Evolutionary conservation across 30 jellyfish, hydroid and myxozoan genomes (phyloP), one percentile per base, ranked within the genome.

Genomic region (Morbakka virulenta): DNA sequence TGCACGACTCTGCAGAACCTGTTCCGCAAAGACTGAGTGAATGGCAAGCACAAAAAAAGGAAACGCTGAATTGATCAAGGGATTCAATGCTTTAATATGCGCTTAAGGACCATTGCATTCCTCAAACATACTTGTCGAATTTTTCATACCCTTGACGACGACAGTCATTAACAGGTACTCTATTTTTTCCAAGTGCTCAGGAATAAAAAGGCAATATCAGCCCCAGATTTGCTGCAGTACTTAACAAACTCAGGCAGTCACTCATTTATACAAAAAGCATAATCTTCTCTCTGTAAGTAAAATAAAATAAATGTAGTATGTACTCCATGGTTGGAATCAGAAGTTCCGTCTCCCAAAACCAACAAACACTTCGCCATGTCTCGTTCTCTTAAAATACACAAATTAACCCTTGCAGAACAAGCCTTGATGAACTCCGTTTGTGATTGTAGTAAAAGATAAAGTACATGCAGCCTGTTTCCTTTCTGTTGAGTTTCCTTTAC

Each of bases 141-240:
- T 81, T n/a, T 21, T 70, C 94, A 74, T 69, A 81, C 67, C 94
- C 94, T 81, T 69, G 80, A 35, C 88, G 80, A 17, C 72, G 94
- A 69, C 86, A 81, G 61, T 81, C 87, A 36, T 64, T 67, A 53
- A 81, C 57, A 21, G 89, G 82, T 23, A 77, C 65, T 12, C 50
- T 81, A 77, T 34, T 50, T 69, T 64, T 41, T 66, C 66, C 32
- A 73, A 77, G 73, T n/a, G 82, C 65, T 73, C 82, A 77, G 72
- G 50, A 77, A 62, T 72, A 77, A 4, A 28, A 72, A 77, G 29
- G 82, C 81, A 12, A 80, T 80, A 52, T 66, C 76, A 29, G 69
- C 77, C 17, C 84, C 91, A 27, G 82, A 62, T 29, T 77, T 77
- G 62, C 65, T 77, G 35, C 89, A 77, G 89, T 77, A 77, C 28